Evolutionary conservation across 2,113 vertebrate species (phyloP).

Genomic region (Oreotrochilus melanogaster): DNA sequence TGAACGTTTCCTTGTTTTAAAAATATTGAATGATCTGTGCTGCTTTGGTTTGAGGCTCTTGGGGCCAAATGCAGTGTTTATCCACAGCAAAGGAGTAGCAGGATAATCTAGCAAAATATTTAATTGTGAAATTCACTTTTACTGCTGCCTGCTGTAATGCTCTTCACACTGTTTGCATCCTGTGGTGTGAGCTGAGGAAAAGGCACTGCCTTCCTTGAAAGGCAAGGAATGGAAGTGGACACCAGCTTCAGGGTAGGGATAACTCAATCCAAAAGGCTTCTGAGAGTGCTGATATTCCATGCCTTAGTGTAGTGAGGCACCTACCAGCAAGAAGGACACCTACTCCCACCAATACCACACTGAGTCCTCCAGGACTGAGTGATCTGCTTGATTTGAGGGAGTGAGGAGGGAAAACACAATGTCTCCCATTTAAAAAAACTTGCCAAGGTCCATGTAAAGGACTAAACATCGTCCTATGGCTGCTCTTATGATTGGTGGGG

Average conservation of each 20-base stretch:
- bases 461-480: neutral
- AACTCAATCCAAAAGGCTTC: neutral
- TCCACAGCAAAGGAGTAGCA: constrained; percentile 11
- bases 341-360: neutral
- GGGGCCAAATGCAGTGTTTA: neutral
- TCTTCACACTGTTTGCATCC: neutral
- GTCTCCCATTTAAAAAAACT: neutral
- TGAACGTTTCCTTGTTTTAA: neutral
- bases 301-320: neutral
- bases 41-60: constrained; percentile 3
- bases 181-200: neutral
- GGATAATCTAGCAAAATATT: constrained; percentile 28
- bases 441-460: neutral
- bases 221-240: neutral
- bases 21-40: neutral
- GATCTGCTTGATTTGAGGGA: neutral
- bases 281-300: neutral
- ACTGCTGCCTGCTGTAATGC: neutral
- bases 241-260: neutral
- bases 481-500: neutral
- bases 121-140: constrained; percentile 24
- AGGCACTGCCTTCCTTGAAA: neutral
- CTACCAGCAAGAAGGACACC: neutral
- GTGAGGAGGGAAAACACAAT: neutral
- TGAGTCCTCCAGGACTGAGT: neutral